Base-by-base conservation (phyloP, 2,888 invertebrate species). In the Caenorhabditis doughertyi region DNA sequence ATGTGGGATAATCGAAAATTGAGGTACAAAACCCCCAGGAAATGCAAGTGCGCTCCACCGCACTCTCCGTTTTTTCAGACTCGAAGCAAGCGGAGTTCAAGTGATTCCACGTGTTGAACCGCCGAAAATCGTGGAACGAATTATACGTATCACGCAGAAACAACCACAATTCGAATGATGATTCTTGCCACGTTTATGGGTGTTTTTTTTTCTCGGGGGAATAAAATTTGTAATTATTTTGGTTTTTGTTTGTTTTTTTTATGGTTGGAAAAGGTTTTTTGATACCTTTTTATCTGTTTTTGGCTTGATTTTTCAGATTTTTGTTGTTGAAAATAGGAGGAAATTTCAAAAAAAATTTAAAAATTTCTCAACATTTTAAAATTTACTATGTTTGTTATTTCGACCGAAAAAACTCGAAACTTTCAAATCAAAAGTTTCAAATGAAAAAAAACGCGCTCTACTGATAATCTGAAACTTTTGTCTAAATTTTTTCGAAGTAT, bases 1-100 rank as follows among this genome's bases (percentile, higher is more conserved):
- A 4, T 81, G 11, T 70, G 74, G 58, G 74, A 81, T 35, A 81
- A 81, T 49, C 68, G 81, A n/a, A 55, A 74, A n/a, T 68, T 23
- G 67, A 58, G 80, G 80, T 80, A 16, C n/a, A n/a, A n/a, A n/a
- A n/a, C n/a, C n/a, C n/a, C n/a, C n/a, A n/a, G n/a, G 29, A 56
- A 11, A 9, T 7, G 32, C 32, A 32, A 32, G 5, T 9, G 32
- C 32, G 32, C 32, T 32, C 32, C 32, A 32, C 32, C 32, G 32
- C 56, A 32, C 35, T 16, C 16, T 23, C 16, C 7, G 9, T 25
- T 18, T 21, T 64, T 62, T 27, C 76, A 76, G 76, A 60, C 11
- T 77, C 11, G 70, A 68, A 42, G 77, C 77, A 8, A 68, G 62
- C 42, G 77, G 77, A 39, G 62, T 77, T 13, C 68, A 62, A n/a